Base-by-base conservation (phyloP, 2,797 vertebrate species). In the Cheirogaleus major region DNA sequence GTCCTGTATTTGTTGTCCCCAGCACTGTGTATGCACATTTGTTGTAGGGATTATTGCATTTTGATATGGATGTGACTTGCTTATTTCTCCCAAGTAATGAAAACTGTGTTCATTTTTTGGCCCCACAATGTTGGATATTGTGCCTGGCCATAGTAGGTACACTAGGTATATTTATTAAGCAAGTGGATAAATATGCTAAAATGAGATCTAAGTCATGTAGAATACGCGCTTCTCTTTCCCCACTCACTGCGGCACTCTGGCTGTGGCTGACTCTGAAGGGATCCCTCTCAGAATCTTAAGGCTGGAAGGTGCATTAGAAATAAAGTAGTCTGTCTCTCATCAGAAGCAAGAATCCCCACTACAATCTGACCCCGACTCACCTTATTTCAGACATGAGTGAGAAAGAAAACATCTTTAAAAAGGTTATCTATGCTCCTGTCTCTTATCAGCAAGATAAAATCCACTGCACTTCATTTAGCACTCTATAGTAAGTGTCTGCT, bases 391-490 rank as follows among this genome's bases (percentile, higher is more conserved):
- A 70, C 85, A 65, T 32, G 20, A 93, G 18, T 73, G 11, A 32
- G 84, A 96, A 55, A 61, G 15, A 69, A 89, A 88, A 41, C 13
- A 55, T 67, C 25, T 85, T 80, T 27, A 25, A 8, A 72, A 92
- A 70, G 9, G 22, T 59, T 88, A 67, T 63, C 85, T 83, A 22
- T 83, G 55, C 45, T 92, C 50, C 70, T 87, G 50, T 59, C 70
- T 91, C 59, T 87, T 91, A 75, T 61, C 57, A 83, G n/a, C 35
- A 78, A 94, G 85, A 94, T 55, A 95, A 91, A 85, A 79, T 23
- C 50, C 10, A 35, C 11, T 84, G 10, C 12, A 55, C 32, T 83
- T 91, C 69, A 57, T 59, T 91, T 91, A 57, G 41, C 17, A 38
- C 13, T 17, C 73, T 35, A 17, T 30, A 30, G 48, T 7, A 52